Conservation (phyloP, 2,797 vertebrate genomes). For the Acipenser ruthenus region DNA sequence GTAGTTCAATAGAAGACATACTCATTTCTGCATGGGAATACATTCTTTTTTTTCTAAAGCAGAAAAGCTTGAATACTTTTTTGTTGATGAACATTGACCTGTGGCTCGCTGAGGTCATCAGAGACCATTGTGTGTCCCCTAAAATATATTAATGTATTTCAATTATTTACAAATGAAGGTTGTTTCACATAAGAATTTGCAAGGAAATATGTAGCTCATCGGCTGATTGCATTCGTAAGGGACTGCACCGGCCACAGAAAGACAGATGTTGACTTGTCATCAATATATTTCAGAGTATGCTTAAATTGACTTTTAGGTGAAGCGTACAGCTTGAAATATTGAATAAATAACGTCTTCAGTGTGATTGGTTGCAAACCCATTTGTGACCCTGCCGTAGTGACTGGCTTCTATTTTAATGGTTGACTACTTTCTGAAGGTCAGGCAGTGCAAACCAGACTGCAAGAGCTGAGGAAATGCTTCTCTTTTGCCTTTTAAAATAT, state of each 20-base stretch:
- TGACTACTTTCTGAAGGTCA: conserved; percentile 21
- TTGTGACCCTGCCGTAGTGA: conserved; percentile 9
- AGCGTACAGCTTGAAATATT: conserved; percentile 19
- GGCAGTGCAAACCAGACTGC: conserved; percentile 23
- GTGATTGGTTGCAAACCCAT: conserved; percentile 17
- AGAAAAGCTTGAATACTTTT: too few relatives aligned
- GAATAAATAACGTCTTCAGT: conserved; percentile 11
- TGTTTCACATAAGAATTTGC: too few relatives aligned
- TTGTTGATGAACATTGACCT: too few relatives aligned
- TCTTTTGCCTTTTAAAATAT: neutral
- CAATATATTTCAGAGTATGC: conserved; percentile 12
- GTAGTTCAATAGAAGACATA: neutral
- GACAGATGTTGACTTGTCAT: conserved; percentile 17
- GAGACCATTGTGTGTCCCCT: too few relatives aligned
- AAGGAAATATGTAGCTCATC: too few relatives aligned
- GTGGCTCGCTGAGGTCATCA: too few relatives aligned
- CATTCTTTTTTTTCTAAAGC: too few relatives aligned
- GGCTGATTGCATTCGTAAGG: neutral
- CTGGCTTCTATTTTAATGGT: conserved; percentile 10
- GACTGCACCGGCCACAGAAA: neutral
- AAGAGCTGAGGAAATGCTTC: conserved; percentile 8
- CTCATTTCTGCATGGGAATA: too few relatives aligned
- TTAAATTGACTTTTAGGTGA: conserved; percentile 10
- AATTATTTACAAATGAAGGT: too few relatives aligned
- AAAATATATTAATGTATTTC: too few relatives aligned